A percentile compares a stretch with the other conserved stretches of the same genome.
Conservation (phyloP, 2,113 vertebrate species). For the Neopipo cinnamomea region DNA sequence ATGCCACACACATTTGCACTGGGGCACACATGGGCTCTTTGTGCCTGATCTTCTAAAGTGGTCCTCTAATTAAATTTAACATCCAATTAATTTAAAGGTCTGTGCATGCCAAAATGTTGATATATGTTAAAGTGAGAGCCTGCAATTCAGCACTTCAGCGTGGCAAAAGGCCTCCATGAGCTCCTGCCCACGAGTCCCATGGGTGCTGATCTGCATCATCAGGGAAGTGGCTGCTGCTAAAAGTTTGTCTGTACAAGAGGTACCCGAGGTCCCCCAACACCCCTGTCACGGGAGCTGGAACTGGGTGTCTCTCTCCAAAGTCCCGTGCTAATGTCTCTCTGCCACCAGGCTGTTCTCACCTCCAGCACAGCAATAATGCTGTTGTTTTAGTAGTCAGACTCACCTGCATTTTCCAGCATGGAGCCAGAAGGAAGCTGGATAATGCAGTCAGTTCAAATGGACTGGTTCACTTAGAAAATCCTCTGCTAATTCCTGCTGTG, state of each 20-base stretch:
- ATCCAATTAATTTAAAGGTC: not conserved
- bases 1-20: not conserved
- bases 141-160: not conserved
- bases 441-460: not conserved
- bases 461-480: not conserved
- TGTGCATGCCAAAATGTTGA: not conserved
- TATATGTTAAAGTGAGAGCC: not conserved
- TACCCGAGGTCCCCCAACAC: not conserved
- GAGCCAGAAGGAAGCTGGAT: not conserved
- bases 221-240: not conserved
- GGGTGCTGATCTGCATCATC: not conserved
- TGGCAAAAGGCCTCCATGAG: not conserved
- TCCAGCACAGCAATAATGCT: not conserved
- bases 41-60: not conserved
- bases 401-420: not conserved
- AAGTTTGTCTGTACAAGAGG: not conserved
- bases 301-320: not conserved
- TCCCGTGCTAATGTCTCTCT: accelerated
- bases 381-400: not conserved
- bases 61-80: not conserved
- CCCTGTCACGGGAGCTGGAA: accelerated
- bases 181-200: accelerated
- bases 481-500: not conserved
- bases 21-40: accelerated
- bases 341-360: not conserved